phyloP scores from a whole-genome alignment of 2,888 invertebrate species.

The Lepidonotus clava region DNA sequence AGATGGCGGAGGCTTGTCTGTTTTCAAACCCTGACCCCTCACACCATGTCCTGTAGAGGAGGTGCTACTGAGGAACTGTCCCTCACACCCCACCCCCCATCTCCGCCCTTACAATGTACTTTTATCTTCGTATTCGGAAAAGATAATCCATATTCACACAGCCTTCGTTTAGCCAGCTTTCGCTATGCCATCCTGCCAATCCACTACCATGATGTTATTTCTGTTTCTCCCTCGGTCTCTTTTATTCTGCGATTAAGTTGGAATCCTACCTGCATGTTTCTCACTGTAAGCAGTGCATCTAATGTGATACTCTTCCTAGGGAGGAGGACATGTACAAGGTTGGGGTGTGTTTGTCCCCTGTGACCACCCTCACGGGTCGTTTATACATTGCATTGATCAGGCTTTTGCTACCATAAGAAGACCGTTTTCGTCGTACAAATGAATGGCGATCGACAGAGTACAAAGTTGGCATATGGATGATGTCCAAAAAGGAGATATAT shows the following conservation, averaged over 20 bases:
- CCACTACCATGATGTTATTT: too few relatives aligned
- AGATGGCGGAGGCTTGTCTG: too few relatives aligned
- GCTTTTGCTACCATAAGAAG: conserved; percentile 42
- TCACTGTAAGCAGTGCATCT: conserved; percentile 2
- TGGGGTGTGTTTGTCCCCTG: background rate
- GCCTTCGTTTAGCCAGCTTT: too few relatives aligned
- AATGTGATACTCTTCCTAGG: conserved; percentile 28
- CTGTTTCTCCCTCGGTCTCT: conserved; percentile 8
- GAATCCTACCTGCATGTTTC: too few relatives aligned
- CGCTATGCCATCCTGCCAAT: too few relatives aligned
- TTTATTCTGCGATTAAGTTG: background rate
- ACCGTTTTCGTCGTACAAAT: conserved; percentile 31
- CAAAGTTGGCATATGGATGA: conserved; percentile 41
- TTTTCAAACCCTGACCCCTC: too few relatives aligned
- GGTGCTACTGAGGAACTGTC: too few relatives aligned
- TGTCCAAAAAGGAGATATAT: conserved; percentile 42
- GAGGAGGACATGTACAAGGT: conserved; percentile 37
- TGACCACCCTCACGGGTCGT: background rate
- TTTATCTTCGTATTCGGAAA: too few relatives aligned
- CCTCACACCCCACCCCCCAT: too few relatives aligned
- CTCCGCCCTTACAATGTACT: too few relatives aligned
- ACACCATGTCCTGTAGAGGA: too few relatives aligned
- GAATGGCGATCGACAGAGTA: conserved; percentile 33
- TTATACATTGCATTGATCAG: conserved; percentile 39
- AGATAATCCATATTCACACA: too few relatives aligned